Base-by-base conservation (phyloP, 1,140 invertebrate species). In the Danaus melanippus region DNA sequence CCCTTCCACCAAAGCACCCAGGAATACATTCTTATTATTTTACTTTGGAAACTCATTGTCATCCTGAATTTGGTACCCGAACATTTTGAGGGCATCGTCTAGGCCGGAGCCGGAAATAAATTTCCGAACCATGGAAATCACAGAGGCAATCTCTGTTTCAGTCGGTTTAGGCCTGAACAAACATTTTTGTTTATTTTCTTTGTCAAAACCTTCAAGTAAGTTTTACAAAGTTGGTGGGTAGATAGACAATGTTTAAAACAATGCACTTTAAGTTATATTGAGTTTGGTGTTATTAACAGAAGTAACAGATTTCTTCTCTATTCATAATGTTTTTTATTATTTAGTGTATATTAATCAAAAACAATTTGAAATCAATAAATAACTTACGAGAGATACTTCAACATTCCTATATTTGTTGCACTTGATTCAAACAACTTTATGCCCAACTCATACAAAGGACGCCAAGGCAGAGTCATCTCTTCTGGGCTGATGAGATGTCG, bases 391-490 rank as follows among this genome's bases (percentile, higher is more conserved):
- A 87, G 83, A 61, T 89, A 89, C 73, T 91, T 89, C 73, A 91
- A 93, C 88, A 96, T 90, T 60, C 84, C 82, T 17, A 82, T 64
- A 43, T 63, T 68, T 42, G 80, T 69, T 9, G 71, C 53, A 59
- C 56, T 84, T 47, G 72, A 83, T 12, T 79, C 71, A 69, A 77
- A 89, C 78, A 90, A 66, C 74, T 82, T 71, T 80, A 88, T 73
- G 84, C 90, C 56, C 93, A 88, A 46, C 5, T 95, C 89, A 79
- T 94, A 97, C 10, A 98, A 79, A 42, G 96, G 96, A 69, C 91
- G 89, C 97, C 97, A 98, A 56, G 92, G 92, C 53, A 98, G 84
- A 56, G 90, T 89, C 48, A 98, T 72, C 54, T 98, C 96, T 59
- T 93, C 90, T 17, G 94, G 91, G 10, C 91, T 89, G 62, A 97